Conservation (phyloP, 2,113 vertebrate genomes). For the Tachuris rubrigastra region DNA sequence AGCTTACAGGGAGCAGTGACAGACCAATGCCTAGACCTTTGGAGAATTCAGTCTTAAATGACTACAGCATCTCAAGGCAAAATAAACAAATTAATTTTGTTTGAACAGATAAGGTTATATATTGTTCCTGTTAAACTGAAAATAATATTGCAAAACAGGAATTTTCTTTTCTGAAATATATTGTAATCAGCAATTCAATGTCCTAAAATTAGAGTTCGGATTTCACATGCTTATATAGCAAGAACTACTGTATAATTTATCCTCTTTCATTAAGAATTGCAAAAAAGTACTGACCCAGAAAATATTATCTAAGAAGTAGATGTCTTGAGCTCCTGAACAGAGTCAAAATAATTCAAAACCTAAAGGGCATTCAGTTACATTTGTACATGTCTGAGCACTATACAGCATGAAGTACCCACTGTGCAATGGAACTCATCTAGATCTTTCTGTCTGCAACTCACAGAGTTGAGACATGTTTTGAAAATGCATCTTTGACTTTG, state of each 20-base stretch:
- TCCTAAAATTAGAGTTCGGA: background rate
- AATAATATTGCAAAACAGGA: background rate
- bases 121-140: background rate
- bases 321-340: background rate
- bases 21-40: background rate
- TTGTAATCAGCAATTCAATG: background rate
- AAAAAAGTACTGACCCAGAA: background rate
- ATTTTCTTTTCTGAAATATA: background rate
- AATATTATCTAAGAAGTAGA: background rate
- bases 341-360: background rate
- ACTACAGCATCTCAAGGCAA: background rate
- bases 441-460: constrained; percentile 10
- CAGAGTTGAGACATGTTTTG: constrained; percentile 19
- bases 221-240: background rate
- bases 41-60: background rate
- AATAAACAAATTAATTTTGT: background rate
- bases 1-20: background rate
- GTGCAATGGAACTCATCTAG: background rate
- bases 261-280: background rate
- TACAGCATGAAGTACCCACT: background rate
- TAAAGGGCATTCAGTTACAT: background rate
- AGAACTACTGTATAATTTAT: background rate
- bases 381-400: background rate
- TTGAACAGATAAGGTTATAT: background rate
- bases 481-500: constrained; percentile 41